Evolutionary conservation across 30 jellyfish, hydroid and myxozoan genomes (phyloP).

Genomic region (Mastigias papua): DNA sequence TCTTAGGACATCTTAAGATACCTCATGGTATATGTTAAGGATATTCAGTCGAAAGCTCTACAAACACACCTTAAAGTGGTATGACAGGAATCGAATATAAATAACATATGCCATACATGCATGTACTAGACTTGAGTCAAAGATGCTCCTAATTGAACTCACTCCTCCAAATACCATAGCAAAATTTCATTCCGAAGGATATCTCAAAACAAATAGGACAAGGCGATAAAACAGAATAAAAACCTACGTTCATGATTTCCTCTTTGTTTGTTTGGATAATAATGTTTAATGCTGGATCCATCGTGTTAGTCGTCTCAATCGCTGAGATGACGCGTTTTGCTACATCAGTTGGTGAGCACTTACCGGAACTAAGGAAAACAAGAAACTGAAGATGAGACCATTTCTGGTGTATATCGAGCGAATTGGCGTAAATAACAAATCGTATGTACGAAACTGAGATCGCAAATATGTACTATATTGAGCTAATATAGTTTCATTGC

Average conservation of each 20-base stretch:
- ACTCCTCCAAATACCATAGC: background rate
- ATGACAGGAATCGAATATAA: too few species aligned
- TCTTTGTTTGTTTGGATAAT: slow-evolving; percentile 76
- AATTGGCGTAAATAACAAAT: too few species aligned
- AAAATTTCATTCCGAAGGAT: background rate
- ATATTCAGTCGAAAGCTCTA: too few species aligned
- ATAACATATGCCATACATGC: too few species aligned
- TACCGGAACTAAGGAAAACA: slow-evolving; percentile 69
- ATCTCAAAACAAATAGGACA: background rate
- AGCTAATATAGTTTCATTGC: too few species aligned
- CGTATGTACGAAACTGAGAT: too few species aligned
- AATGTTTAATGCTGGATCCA: slow-evolving; percentile 70
- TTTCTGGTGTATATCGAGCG: background rate
- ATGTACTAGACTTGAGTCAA: too few species aligned
- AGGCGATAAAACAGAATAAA: background rate
- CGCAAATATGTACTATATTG: too few species aligned
- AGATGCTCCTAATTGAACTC: too few species aligned
- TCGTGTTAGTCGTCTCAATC: slow-evolving; percentile 51
- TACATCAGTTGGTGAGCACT: slow-evolving; percentile 92
- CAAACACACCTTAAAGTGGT: too few species aligned
- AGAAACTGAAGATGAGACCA: background rate
- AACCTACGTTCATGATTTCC: slow-evolving; percentile 72
- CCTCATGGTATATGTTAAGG: too few species aligned
- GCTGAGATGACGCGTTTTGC: slow-evolving; percentile 84
- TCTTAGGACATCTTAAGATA: too few species aligned